A percentile compares a stretch with the other conserved stretches of the same genome.
Evolutionary conservation across 2,888 invertebrate genomes (phyloP).

Genomic region (Proisotoma minuta): DNA sequence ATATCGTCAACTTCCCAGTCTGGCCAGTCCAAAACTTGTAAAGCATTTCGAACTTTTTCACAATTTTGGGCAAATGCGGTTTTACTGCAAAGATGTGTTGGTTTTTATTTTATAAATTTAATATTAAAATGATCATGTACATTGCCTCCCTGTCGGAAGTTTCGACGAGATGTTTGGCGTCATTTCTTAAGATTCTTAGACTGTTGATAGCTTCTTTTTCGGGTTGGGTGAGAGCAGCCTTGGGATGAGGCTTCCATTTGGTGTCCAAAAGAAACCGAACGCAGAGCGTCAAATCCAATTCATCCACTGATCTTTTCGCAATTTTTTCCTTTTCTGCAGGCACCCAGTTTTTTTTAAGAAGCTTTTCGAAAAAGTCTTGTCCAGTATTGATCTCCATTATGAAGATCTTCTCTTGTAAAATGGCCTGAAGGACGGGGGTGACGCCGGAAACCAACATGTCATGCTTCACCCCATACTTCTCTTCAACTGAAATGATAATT

Average conservation of each 20-base stretch:
- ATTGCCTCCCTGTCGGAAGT: background rate
- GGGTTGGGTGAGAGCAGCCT: background rate
- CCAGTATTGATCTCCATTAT: background rate
- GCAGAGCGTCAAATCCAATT: background rate
- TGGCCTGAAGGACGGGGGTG: background rate
- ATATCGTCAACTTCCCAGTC: too few species aligned
- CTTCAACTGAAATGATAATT: too few species aligned
- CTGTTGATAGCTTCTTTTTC: background rate
- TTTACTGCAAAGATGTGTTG: too few species aligned
- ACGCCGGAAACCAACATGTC: background rate
- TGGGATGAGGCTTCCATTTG: background rate
- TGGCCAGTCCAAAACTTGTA: background rate
- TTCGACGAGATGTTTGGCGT: background rate
- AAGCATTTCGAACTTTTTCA: background rate
- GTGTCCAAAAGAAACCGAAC: background rate
- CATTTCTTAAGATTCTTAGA: background rate
- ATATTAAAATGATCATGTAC: too few species aligned
- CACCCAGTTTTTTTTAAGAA: background rate
- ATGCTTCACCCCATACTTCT: background rate
- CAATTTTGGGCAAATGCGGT: background rate
- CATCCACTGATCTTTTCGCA: background rate
- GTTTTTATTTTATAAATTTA: too few species aligned
- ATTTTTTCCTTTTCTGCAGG: background rate
- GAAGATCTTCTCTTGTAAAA: background rate
- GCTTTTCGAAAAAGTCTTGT: background rate